Evolutionary conservation across 2,113 vertebrate genomes (phyloP).

Genomic region (Pachyramphus minor): DNA sequence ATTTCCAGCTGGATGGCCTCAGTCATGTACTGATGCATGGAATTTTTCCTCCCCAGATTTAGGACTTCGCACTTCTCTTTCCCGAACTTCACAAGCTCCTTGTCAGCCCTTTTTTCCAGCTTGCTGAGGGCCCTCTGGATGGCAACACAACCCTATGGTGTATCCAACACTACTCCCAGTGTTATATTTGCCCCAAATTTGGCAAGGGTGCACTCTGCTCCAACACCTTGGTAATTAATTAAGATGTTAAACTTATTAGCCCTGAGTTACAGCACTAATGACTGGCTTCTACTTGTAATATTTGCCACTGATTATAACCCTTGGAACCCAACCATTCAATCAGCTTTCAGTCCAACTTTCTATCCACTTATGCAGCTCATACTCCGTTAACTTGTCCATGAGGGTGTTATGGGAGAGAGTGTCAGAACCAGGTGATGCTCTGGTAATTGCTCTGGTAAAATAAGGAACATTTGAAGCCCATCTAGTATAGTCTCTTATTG

Average conservation of each 20-base stretch:
- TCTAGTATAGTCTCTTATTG: not conserved
- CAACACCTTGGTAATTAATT: not conserved
- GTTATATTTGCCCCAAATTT: not conserved
- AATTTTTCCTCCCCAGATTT: not conserved
- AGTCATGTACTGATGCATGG: fast-evolving
- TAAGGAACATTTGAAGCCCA: not conserved
- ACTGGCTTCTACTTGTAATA: not conserved
- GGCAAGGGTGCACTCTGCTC: not conserved
- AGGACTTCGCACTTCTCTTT: not conserved
- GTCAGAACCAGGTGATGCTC: not conserved
- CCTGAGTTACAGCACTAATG: not conserved
- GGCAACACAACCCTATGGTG: not conserved
- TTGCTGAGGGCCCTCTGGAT: not conserved
- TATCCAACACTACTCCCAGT: not conserved
- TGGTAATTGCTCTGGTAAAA: not conserved
- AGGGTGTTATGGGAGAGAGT: not conserved
- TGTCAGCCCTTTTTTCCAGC: not conserved
- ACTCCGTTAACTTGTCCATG: not conserved
- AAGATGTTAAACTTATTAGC: not conserved
- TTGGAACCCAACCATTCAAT: not conserved
- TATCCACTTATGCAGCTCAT: not conserved
- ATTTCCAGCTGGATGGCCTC: not conserved
- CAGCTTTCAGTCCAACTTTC: fast-evolving
- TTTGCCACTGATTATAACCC: not conserved
- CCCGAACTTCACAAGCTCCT: not conserved